Percentiles rank a stretch among this genome's conserved stretches.
Evolutionary conservation across 2,797 vertebrate species (phyloP).

Genomic region (Todus mexicanus): DNA sequence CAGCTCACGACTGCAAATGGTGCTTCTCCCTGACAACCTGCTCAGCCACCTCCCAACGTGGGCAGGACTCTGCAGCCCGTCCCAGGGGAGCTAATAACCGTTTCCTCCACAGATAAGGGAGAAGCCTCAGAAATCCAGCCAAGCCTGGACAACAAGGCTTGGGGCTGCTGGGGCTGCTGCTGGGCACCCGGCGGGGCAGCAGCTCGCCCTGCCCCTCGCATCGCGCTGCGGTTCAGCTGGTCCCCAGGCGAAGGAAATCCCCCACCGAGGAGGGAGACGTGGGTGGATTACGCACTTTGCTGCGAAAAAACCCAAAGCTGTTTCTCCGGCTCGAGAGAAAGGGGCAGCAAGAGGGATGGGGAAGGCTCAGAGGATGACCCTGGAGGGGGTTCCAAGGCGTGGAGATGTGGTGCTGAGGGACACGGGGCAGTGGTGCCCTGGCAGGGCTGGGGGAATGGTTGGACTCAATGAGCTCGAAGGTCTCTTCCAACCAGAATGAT

Average conservation of each 20-base stretch:
- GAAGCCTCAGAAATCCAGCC: background rate
- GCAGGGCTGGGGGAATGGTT: background rate
- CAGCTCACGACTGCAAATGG: background rate
- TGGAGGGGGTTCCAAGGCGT: background rate
- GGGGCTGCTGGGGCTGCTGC: background rate
- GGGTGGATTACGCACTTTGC: background rate
- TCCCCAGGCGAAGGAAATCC: slow-evolving; percentile 23
- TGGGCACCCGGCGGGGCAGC: background rate
- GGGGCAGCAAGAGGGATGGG: accelerated
- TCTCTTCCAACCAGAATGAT: background rate
- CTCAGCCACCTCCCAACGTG: background rate
- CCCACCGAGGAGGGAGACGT: background rate
- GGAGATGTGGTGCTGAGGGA: background rate
- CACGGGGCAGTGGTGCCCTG: background rate
- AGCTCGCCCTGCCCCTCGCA: background rate
- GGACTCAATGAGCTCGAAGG: background rate
- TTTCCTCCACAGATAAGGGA: background rate
- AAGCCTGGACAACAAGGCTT: background rate
- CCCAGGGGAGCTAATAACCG: background rate
- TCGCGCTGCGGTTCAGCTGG: background rate
- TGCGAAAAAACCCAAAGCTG: background rate
- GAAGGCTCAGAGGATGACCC: background rate
- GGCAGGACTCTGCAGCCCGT: background rate
- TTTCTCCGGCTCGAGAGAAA: background rate
- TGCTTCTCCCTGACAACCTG: background rate